Conservation (phyloP, 2,113 vertebrate species). For the Spermophilus dauricus region DNA sequence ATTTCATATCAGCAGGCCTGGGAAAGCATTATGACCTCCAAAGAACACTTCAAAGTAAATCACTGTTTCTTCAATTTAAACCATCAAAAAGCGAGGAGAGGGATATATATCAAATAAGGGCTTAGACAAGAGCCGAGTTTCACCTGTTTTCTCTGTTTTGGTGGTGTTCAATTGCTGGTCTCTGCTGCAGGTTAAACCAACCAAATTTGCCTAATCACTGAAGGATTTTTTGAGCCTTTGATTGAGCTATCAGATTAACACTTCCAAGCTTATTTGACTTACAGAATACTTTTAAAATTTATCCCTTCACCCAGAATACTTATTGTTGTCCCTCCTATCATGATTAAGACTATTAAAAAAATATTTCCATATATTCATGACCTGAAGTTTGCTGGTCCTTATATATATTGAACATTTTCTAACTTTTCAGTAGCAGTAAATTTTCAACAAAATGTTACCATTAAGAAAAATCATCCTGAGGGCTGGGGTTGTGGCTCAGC, state of each 20-base stretch:
- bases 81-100: constrained; percentile 6
- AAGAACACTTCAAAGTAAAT: constrained; percentile 33
- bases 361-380: not conserved
- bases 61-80: constrained; percentile 39
- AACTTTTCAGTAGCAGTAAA: not conserved
- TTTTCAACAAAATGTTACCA: not conserved
- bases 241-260: not conserved
- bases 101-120: not conserved
- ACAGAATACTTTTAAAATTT: not conserved
- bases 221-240: not conserved
- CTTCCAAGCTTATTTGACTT: not conserved
- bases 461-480: not conserved
- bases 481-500: too few species aligned
- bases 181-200: not conserved
- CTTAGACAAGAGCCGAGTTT: not conserved
- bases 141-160: not conserved
- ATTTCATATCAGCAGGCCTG: not conserved
- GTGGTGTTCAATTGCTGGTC: not conserved
- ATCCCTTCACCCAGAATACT: not conserved
- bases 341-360: not conserved
- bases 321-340: not conserved
- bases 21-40: not conserved
- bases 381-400: not conserved
- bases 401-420: not conserved
- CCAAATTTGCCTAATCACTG: not conserved